A percentile compares a stretch with the other conserved stretches of the same genome.
These are phyloP conservation scores for Myotis planiceps DNA, from an alignment of 2,797 vertebrate genomes.

Conservation along the genomic window DNA sequence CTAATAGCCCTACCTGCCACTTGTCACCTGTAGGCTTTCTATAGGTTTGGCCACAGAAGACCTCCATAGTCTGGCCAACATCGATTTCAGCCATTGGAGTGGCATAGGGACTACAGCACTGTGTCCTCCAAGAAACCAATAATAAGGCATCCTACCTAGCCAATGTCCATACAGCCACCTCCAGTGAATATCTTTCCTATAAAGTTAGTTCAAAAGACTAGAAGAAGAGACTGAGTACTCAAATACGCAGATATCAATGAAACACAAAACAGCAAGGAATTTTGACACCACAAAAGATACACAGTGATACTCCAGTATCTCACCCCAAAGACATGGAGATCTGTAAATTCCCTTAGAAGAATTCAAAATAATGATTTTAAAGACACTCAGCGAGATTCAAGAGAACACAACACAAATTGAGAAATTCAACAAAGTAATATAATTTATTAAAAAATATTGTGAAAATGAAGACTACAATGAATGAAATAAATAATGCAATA, in stretches of 20 bases:
- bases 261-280: not conserved
- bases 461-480: not conserved
- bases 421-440: not conserved
- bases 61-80: not conserved
- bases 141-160: not conserved
- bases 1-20: not conserved
- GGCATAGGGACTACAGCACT: too few species aligned
- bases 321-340: not conserved
- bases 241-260: not conserved
- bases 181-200: not conserved
- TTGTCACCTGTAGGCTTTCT: not conserved
- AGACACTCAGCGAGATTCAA: not conserved
- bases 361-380: not conserved
- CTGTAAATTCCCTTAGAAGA: not conserved
- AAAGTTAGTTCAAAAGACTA: not conserved
- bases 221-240: not conserved
- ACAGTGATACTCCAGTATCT: not conserved
- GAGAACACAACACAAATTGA: not conserved
- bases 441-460: not conserved
- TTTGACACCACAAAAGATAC: not conserved
- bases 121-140: not conserved
- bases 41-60: not conserved
- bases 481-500: not conserved
- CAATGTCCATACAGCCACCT: not conserved
- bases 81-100: not conserved